phyloP scores from a whole-genome alignment of 2,797 vertebrate species.

The Coilia nasus region DNA sequence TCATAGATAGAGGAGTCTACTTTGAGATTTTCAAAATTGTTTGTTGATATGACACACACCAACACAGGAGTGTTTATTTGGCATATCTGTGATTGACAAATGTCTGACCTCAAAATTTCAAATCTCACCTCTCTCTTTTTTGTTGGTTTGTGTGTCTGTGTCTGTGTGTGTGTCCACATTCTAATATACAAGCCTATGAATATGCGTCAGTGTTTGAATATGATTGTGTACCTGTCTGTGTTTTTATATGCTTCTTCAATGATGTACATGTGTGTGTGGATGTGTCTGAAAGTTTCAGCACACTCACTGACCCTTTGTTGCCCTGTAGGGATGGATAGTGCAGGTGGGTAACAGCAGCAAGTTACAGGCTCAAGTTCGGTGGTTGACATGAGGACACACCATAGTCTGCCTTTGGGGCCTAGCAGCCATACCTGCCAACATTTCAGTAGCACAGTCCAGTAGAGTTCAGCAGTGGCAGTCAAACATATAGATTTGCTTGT shows the following conservation, averaged over 20 bases:
- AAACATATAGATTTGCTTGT: too few species aligned
- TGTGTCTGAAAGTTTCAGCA: too few species aligned
- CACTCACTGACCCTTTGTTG: neutral
- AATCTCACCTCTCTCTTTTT: neutral
- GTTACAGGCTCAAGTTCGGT: neutral
- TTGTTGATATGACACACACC: slow-evolving; percentile 46
- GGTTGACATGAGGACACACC: neutral
- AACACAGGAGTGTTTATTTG: neutral
- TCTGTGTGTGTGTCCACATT: neutral
- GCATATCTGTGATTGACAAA: neutral
- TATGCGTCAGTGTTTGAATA: neutral
- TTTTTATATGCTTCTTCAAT: neutral
- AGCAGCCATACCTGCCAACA: too few species aligned
- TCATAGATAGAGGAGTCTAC: slow-evolving; percentile 27
- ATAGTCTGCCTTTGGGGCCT: too few species aligned
- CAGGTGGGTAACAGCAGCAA: neutral
- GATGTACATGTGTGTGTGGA: neutral
- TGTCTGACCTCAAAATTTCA: neutral
- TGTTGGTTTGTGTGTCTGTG: neutral
- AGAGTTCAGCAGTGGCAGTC: too few species aligned
- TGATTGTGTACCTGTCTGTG: neutral
- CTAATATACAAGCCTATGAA: neutral
- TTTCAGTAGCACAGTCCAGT: too few species aligned
- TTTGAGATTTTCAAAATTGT: neutral
- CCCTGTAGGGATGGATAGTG: neutral